Base-by-base conservation (phyloP, 2,797 vertebrate genomes). In the Sebastes oblongus region DNA sequence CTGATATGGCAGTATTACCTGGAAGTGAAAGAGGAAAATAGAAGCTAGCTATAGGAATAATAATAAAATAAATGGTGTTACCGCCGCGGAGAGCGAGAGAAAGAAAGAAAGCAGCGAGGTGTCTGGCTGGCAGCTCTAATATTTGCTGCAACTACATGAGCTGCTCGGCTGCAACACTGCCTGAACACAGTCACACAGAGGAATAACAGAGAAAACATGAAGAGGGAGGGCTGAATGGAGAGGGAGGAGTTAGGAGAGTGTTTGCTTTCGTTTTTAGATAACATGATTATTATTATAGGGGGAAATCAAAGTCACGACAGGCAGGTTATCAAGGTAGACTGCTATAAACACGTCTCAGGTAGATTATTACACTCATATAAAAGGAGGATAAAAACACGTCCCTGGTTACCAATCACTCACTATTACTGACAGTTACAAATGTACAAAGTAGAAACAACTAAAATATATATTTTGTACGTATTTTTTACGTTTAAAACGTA, bases 191-290 rank as follows among this genome's bases (percentile, higher is more conserved):
- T 14, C 36, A 39, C 68, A 80, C 55, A 46, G 79, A 62, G 66
- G 73, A 77, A 86, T 70, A 77, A 78, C 75, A 89, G 74, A 82
- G 80, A 76, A 42, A 16, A 42, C 14, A 79, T 58, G 65, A 61
- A 61, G 93, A 93, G 93, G 94, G 92, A 91, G 94, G 91, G 89
- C 79, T 16, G 16, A 75, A 81, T 76, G 78, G 62, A 75, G 87
- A 91, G 92, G 93, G 94, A 93, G 93, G 93, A 93, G 92, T 62
- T 87, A 85, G 1, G 36, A 12, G 24, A 1, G 66, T 66, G 30
- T 75, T n/a, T 80, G 78, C 30, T 75, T 39, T 56, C 32, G 50
- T 81, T 83, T 70, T 58, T n/a, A 62, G 73, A 71, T 72, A 76
- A 73, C 78, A 64, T 75, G 64, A 78, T 85, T 68, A 66, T 5